Percentiles rank a stretch among this genome's conserved stretches.
phyloP scores from a whole-genome alignment of 2,797 vertebrate species.

The Cyprinella venusta region DNA sequence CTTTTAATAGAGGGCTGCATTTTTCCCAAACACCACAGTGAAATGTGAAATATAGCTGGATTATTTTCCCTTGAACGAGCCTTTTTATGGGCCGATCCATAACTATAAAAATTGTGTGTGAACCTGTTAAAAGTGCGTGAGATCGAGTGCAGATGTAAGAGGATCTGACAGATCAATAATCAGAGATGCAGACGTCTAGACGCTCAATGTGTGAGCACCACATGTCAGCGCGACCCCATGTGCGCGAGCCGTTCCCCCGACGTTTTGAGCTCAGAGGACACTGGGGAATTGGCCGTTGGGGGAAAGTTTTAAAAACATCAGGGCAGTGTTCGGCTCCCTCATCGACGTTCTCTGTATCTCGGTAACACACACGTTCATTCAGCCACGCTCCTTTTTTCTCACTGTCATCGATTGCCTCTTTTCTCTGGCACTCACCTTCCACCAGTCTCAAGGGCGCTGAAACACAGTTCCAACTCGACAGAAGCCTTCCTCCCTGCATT shows the following conservation, averaged over 20 bases:
- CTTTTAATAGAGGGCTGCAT: slow-evolving; percentile 35
- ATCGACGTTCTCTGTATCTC: slow-evolving; percentile 39
- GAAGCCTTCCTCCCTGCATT: slow-evolving; percentile 27
- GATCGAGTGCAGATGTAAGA: slow-evolving; percentile 43
- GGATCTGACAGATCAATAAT: slow-evolving; percentile 68
- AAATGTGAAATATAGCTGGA: slow-evolving; percentile 36
- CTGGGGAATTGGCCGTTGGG: slow-evolving; percentile 33
- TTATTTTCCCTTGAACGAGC: slow-evolving; percentile 34
- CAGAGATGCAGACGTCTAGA: slow-evolving; percentile 71
- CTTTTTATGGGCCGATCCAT: slow-evolving; percentile 42
- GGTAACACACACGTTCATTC: slow-evolving; percentile 33
- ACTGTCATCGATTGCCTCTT: slow-evolving; percentile 46
- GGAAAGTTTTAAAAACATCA: slow-evolving; percentile 27
- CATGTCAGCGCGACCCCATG: slow-evolving; percentile 7
- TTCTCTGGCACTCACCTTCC: slow-evolving; percentile 43
- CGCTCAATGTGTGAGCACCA: slow-evolving; percentile 48
- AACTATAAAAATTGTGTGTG: slow-evolving; percentile 46
- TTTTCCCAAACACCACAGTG: slow-evolving; percentile 31
- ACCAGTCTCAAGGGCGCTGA: slow-evolving; percentile 47
- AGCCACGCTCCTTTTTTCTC: slow-evolving; percentile 31
- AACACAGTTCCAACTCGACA: slow-evolving; percentile 31
- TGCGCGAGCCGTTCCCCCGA: slow-evolving; percentile 20
- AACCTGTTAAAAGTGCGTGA: slow-evolving; percentile 53
- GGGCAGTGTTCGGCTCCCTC: slow-evolving; percentile 20
- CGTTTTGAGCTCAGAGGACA: slow-evolving; percentile 38